Percentiles rank a stretch among this genome's conserved stretches.
Conservation (phyloP, 2,888 invertebrate genomes). For the Eledona agricola region DNA sequence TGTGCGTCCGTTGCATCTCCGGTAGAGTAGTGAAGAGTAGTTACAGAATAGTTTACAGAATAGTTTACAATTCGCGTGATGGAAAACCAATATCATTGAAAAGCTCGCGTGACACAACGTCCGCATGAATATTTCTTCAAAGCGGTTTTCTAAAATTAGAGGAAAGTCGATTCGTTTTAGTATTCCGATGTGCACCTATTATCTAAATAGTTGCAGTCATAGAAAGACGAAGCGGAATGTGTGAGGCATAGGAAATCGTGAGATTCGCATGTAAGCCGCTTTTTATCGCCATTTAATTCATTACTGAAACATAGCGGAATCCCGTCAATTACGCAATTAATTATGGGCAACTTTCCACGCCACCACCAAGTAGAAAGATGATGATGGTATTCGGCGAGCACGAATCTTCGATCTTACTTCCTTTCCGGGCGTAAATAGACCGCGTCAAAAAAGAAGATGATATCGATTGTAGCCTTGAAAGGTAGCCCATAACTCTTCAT, state of each 20-base stretch:
- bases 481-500: constrained; percentile 13
- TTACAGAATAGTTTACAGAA: too few species aligned
- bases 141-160: constrained; percentile 25
- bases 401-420: constrained; percentile 5
- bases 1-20: too few species aligned
- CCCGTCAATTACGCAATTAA: constrained; percentile 1
- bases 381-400: background rate
- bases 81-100: constrained; percentile 4
- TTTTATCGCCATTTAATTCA: background rate
- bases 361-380: constrained; percentile 1
- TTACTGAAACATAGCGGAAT: too few species aligned
- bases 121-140: too few species aligned
- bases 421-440: constrained; percentile 11
- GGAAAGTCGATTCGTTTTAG: too few species aligned
- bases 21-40: too few species aligned
- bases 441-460: constrained; percentile 11
- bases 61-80: too few species aligned
- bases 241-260: too few species aligned
- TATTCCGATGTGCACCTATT: too few species aligned
- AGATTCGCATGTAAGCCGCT: too few species aligned
- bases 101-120: constrained; percentile 11
- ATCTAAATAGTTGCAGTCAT: too few species aligned
- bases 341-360: constrained; percentile 3
- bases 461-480: constrained; percentile 11
- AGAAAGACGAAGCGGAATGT: too few species aligned